Base-by-base conservation (phyloP, 2,113 vertebrate genomes). In the Petaurus breviceps region DNA sequence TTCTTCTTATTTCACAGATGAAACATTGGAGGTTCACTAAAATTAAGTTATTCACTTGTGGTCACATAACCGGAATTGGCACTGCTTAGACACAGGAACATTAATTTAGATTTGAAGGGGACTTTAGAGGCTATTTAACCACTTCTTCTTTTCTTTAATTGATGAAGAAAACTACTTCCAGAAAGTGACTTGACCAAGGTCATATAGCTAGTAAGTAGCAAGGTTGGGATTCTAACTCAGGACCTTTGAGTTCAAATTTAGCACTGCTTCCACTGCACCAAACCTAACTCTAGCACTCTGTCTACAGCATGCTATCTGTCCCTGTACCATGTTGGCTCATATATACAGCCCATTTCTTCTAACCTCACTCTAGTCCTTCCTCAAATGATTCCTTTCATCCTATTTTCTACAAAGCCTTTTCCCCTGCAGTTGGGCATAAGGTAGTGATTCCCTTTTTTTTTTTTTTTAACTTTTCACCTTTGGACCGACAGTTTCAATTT, bases 321-420 rank as follows among this genome's bases (percentile, higher is more conserved):
- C 68, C 68, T 43, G 68, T 2, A 43, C 2, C n/a, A 84, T 84
- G 7, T 23, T 84, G 37, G n/a, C 16, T 19, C n/a, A 43, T 49
- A 49, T 49, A 49, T 7, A 84, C 8, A 84, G 5, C n/a, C 37
- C 68, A 84, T 84, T 43, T 84, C n/a, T 84, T 84, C 37, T n/a
- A 22, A 23, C 19, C 19, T 84, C 6, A 22, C 19, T 2, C 68
- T 19, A 77, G 31, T 91, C 46, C 93, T 52, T 92, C 51, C 93
- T 92, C 61, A 96, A 89, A 92, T 31, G 49, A 57, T 50, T 26
- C 89, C 50, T 95, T 95, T 61, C 50, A 50, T 49, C 31, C 93
- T n/a, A 93, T 93, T 93, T 92, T 28, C 90, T 92, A 94, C 61
- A 94, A 95, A 91, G 89, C 0, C 16, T 53, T 90, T 47, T 47